Evolutionary conservation across 2,113 vertebrate species (phyloP).

Genomic region (Erythrocebus patas): DNA sequence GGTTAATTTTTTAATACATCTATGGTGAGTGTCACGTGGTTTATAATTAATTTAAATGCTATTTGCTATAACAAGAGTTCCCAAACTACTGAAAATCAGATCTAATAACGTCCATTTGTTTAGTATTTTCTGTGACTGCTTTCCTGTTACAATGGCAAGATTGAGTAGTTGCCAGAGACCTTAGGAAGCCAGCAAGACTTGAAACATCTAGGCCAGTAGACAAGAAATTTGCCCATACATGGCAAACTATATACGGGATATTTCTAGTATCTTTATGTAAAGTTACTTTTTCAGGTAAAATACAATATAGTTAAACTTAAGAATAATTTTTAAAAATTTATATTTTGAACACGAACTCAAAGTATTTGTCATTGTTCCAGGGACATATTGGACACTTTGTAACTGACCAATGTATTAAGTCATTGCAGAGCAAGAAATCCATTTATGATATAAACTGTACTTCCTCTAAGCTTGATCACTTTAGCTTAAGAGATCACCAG

Average conservation of each 20-base stretch:
- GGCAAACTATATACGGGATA: neutral
- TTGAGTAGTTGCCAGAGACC: neutral
- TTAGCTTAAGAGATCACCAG: slow-evolving; percentile 26
- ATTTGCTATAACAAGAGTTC: neutral
- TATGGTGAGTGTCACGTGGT: neutral
- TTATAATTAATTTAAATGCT: neutral
- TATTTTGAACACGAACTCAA: neutral
- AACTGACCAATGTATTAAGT: slow-evolving; percentile 41
- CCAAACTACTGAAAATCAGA: neutral
- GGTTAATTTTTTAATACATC: neutral
- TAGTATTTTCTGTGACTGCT: neutral
- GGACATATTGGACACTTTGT: neutral
- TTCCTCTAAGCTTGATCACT: slow-evolving; percentile 36
- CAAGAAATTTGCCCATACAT: neutral
- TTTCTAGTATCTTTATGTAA: neutral
- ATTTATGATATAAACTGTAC: slow-evolving; percentile 17
- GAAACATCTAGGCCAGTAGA: neutral
- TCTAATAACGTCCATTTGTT: neutral
- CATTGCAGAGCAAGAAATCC: slow-evolving; percentile 25
- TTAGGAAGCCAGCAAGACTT: neutral
- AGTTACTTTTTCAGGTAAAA: neutral
- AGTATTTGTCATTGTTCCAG: neutral
- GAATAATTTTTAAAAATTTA: neutral
- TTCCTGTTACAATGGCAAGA: neutral
- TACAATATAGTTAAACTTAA: neutral